Evolutionary conservation across 2,797 vertebrate genomes (phyloP), one percentile per base, ranked within the genome.

Genomic region (Ataeniobius toweri): DNA sequence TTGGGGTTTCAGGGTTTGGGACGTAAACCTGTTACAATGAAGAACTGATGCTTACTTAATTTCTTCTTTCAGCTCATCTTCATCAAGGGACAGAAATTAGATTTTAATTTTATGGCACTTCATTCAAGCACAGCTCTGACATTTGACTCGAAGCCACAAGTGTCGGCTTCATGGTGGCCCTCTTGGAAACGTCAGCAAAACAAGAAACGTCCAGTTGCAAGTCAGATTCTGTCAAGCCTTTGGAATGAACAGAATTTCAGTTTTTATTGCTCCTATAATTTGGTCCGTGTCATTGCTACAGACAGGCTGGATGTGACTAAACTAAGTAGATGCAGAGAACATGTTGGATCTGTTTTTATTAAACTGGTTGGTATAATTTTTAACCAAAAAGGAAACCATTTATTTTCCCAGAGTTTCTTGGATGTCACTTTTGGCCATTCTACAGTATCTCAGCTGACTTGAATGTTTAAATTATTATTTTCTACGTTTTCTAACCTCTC

Each of bases 131-230:
- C 48, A 67, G 71, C 80, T 77, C 22, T 82, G 72, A 82, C 50
- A 58, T 85, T 84, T 86, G 48, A 75, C 73, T 83, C 41, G 55
- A 79, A 86, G 78, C 76, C 83, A 84, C 81, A 84, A 80, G 79
- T 73, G 80, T 80, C 50, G 73, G n/a, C 76, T 74, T 85, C 65
- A 65, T 75, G 70, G 48, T 85, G 59, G 73, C 56, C 58, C 71
- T 77, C 46, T 0, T 78, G 46, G 77, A 86, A 82, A 77, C 83
- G 73, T 79, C 76, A 82, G 71, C 56, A 76, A 61, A 71, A 56
- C 77, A 55, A 78, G 48, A 69, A 51, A 77, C 65, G 71, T 81
- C 59, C 26, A 59, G 75, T 58, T 48, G 68, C 14, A 48, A 44
- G 56, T 63, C 36, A 28, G 63, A 72, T 41, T 44, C 58, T 51